Base-by-base conservation (phyloP, 1,140 invertebrate species). In the Delia radicum region DNA sequence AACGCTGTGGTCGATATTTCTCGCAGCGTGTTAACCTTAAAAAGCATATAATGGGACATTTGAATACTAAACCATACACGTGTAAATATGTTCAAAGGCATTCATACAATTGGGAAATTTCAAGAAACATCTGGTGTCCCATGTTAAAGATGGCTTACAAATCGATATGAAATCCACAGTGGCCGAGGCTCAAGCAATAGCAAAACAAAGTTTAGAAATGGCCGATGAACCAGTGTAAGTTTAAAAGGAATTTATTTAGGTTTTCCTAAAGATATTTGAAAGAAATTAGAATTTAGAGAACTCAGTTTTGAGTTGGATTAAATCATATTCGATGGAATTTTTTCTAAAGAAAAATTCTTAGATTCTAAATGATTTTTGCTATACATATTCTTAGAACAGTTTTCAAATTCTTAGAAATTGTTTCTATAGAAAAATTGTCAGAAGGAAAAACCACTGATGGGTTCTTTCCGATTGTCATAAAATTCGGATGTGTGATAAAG, bases 1-100 rank as follows among this genome's bases (percentile, higher is more conserved):
- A 85, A 75, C 78, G 82, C 6, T 86, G 85, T 73, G 82, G 81
- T 31, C 78, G 83, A 15, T 83, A 83, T 76, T 86, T 86, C 75
- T 85, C 85, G 10, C 85, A 86, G 73, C 77, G 85, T 63, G 82
- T 85, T 24, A 86, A 86, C 79, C 82, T 86, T 28, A 86, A 85
- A 71, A 86, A 86, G 63, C 85, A 86, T 73, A 86, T 84, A 71
- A 79, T 86, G 77, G 81, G 83, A 8, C 85, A 86, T 79, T 76
- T 85, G 6, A 85, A 85, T 37, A 81, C 83, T 74, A 84, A 83
- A 76, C 84, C 84, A 13, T 86, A 81, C 77, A 79, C 80, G 69
- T 86, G 84, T 76, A 81, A 28, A 82, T 82, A 67, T 86, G 84
- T 72, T 79, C 85, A 27, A 86, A 86, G 72, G 81, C 82, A 5